A percentile compares a stretch with the other conserved stretches of the same genome.
phyloP scores from a whole-genome alignment of 2,888 invertebrate genomes.

The Macropis europaea region DNA sequence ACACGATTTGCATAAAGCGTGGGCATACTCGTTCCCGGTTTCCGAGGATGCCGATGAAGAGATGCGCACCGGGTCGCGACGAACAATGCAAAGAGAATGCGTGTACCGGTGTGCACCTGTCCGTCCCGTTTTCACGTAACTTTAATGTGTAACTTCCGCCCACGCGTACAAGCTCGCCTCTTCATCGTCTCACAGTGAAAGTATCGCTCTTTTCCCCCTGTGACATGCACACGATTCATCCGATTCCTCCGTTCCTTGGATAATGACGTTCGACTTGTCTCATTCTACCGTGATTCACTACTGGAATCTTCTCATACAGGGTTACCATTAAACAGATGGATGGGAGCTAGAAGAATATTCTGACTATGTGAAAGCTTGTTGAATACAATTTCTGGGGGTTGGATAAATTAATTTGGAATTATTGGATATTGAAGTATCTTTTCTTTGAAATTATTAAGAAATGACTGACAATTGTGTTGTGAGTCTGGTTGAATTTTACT shows the following conservation, averaged over 20 bases:
- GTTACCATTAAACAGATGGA: too few species aligned
- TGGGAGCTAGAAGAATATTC: too few species aligned
- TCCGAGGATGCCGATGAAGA: slow-evolving; percentile 14
- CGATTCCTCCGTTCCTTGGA: slow-evolving; percentile 8
- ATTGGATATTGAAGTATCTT: too few species aligned
- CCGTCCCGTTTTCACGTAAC: slow-evolving; percentile 54
- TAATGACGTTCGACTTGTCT: too few species aligned
- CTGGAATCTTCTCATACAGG: too few species aligned
- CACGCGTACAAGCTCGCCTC: slow-evolving; percentile 38
- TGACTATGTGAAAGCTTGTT: too few species aligned
- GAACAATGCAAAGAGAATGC: slow-evolving; percentile 46
- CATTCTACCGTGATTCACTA: too few species aligned
- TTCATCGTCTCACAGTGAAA: slow-evolving; percentile 51
- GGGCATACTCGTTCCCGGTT: slow-evolving; percentile 42
- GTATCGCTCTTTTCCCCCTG: slow-evolving; percentile 41
- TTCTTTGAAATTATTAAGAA: too few species aligned
- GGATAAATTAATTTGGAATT: too few species aligned
- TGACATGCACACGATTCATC: slow-evolving; percentile 24
- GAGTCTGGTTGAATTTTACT: too few species aligned
- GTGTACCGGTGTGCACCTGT: slow-evolving; percentile 49
- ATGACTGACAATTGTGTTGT: too few species aligned
- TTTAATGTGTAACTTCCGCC: slow-evolving; percentile 65
- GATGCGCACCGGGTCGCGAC: slow-evolving; percentile 26
- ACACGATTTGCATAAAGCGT: slow-evolving; percentile 55
- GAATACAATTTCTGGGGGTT: too few species aligned